phyloP scores from a whole-genome alignment of 2,888 invertebrate species.

The Pterostichus madidus region DNA sequence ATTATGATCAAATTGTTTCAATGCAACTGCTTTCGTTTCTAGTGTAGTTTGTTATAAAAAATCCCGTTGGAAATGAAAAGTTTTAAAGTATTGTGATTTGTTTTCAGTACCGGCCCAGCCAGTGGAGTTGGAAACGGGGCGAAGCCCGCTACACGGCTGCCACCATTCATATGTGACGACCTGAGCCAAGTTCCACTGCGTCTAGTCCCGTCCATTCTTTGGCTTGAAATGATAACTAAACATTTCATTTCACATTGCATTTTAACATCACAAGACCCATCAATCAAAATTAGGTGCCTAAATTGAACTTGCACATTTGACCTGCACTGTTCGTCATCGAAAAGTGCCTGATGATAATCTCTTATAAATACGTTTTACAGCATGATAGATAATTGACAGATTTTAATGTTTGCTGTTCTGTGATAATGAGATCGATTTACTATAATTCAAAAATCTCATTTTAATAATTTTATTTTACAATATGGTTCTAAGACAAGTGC shows the following conservation, averaged over 20 bases:
- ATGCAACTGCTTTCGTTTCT: too few relatives aligned
- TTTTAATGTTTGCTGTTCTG: slow-evolving; percentile 59
- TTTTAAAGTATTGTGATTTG: neutral
- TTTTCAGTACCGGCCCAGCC: slow-evolving; percentile 93
- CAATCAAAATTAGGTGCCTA: slow-evolving; percentile 57
- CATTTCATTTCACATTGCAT: slow-evolving; percentile 21
- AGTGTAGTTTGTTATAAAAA: too few relatives aligned
- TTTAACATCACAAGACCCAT: slow-evolving; percentile 45
- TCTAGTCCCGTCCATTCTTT: slow-evolving; percentile 65
- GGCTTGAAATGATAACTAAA: slow-evolving; percentile 40
- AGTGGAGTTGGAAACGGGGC: slow-evolving; percentile 94
- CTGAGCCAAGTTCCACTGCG: slow-evolving; percentile 32
- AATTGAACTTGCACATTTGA: slow-evolving; percentile 33
- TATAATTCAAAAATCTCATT: slow-evolving; percentile 56
- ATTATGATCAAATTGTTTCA: too few relatives aligned
- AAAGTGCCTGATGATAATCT: slow-evolving; percentile 53
- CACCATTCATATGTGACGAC: slow-evolving; percentile 93
- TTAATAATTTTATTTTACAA: slow-evolving; percentile 51
- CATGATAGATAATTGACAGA: slow-evolving; percentile 34
- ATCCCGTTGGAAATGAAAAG: neutral
- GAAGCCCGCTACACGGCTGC: slow-evolving; percentile 97
- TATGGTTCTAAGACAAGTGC: slow-evolving; percentile 53
- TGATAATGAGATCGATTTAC: slow-evolving; percentile 63
- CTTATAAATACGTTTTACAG: slow-evolving; percentile 55
- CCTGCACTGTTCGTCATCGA: slow-evolving; percentile 37